These are phyloP conservation scores for Champsocephalus gunnari DNA, from an alignment of 2,797 vertebrate genomes.

Conservation along the genomic window DNA sequence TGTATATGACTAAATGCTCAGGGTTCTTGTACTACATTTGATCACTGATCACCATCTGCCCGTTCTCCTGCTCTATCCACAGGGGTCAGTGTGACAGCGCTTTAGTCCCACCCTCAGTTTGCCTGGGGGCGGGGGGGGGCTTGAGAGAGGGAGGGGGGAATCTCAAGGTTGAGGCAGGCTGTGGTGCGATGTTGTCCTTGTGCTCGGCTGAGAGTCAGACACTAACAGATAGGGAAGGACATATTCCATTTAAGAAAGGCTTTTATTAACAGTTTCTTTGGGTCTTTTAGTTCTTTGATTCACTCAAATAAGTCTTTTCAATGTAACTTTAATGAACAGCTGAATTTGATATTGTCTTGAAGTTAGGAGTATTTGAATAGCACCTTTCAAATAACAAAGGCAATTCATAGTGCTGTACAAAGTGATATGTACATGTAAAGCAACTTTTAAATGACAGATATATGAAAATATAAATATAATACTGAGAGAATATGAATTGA, in stretches of 20 bases:
- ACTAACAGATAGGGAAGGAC: conserved; percentile 45
- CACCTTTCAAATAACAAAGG: not conserved
- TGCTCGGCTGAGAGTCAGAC: conserved; percentile 51
- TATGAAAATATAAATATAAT: not conserved
- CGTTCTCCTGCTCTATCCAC: conserved; percentile 65
- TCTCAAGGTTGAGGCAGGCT: conserved; percentile 72
- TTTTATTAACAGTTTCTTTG: conserved; percentile 59
- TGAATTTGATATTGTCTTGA: conserved; percentile 30
- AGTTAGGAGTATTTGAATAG: not conserved
- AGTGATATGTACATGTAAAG: not conserved
- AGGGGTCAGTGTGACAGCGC: conserved; percentile 73
- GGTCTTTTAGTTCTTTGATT: conserved; percentile 38
- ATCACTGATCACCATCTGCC: conserved; percentile 64
- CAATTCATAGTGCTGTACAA: not conserved
- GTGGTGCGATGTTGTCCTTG: conserved; percentile 69
- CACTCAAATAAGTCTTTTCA: conserved; percentile 38
- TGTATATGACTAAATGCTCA: conserved; percentile 37
- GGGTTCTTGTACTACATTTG: conserved; percentile 50
- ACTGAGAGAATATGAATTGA: not conserved
- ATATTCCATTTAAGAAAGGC: conserved; percentile 30
- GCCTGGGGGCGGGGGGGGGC: conserved; percentile 10
- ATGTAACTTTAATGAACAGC: conserved; percentile 24
- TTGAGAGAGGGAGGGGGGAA: conserved; percentile 24
- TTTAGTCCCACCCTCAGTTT: conserved; percentile 55
- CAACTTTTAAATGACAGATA: not conserved